Base-by-base conservation (phyloP, 2,797 vertebrate species). In the Melanotaenia trifasciata region DNA sequence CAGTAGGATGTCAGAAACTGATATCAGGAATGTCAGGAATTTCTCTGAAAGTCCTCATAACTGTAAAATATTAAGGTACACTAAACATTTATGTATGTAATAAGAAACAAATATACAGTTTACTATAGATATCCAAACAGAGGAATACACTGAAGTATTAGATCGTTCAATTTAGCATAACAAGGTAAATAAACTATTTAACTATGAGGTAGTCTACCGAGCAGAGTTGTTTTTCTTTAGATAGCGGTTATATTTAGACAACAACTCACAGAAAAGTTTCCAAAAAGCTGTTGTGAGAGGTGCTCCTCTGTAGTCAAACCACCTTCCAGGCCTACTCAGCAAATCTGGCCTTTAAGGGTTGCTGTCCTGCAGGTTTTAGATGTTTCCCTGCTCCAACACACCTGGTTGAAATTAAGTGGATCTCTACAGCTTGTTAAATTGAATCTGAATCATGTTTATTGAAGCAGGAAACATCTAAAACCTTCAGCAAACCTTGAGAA, bases 21-120 rank as follows among this genome's bases (percentile, higher is more conserved):
- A 35, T 28, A 16, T 72, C 28, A 43, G 60, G 67, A 77, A 81
- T 26, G 58, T n/a, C 35, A 59, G 59, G 43, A 74, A 70, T 80
- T 58, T 62, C 51, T 22, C 11, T 16, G 45, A 24, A 60, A 66
- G 24, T 30, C 64, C 9, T 13, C 40, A 38, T 28, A 13, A 12
- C 26, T 33, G 33, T 35, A 3, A 5, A 43, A 51, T 61, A 66
- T 51, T 0, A 43, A n/a, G 59, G 28, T 35, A 62, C 33, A 36
- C 4, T 8, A n/a, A 67, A 30, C 18, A 38, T 53, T 60, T 35
- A 13, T 13, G 22, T 6, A 18, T 20, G 13, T 5, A 61, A 33
- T 11, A 12, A 51, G 8, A 56, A 24, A 50, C 18, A 14, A 32
- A n/a, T 20, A 57, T 56, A 36, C 24, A 30, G 7, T 32, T 20